Conservation (phyloP, 2,888 invertebrate genomes). For the Stenurella melanura region DNA sequence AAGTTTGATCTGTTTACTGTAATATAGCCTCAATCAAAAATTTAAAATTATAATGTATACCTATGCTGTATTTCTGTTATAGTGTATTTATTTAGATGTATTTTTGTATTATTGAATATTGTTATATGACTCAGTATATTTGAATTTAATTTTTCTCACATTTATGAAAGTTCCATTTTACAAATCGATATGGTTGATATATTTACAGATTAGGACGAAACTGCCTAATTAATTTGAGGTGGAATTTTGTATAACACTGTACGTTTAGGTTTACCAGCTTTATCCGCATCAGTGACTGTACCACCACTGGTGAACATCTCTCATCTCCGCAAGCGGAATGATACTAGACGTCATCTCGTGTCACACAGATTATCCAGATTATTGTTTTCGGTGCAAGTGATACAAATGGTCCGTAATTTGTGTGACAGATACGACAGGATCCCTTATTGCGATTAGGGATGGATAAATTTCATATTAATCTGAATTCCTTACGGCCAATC, state of each 20-base stretch:
- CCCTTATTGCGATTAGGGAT: conserved; percentile 14
- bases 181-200: no score
- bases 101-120: no score
- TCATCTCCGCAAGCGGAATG: conserved; percentile 18
- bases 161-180: no score
- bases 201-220: no score
- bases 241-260: not conserved
- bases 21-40: no score
- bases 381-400: conserved; percentile 29
- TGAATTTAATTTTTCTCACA: no score
- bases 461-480: conserved; percentile 12
- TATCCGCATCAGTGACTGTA: not conserved
- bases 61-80: no score
- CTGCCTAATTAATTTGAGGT: not conserved
- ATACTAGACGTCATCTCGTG: conserved; percentile 21
- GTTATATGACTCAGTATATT: no score
- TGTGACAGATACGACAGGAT: conserved; percentile 27
- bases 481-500: not conserved
- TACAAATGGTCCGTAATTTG: conserved; percentile 25
- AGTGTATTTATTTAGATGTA: no score
- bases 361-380: conserved; percentile 31
- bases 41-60: no score
- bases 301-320: conserved; percentile 1
- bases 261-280: not conserved
- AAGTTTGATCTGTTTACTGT: no score